These are phyloP conservation scores for Zingel zingel DNA, from an alignment of 2,113 vertebrate species.

Conservation along the genomic window DNA sequence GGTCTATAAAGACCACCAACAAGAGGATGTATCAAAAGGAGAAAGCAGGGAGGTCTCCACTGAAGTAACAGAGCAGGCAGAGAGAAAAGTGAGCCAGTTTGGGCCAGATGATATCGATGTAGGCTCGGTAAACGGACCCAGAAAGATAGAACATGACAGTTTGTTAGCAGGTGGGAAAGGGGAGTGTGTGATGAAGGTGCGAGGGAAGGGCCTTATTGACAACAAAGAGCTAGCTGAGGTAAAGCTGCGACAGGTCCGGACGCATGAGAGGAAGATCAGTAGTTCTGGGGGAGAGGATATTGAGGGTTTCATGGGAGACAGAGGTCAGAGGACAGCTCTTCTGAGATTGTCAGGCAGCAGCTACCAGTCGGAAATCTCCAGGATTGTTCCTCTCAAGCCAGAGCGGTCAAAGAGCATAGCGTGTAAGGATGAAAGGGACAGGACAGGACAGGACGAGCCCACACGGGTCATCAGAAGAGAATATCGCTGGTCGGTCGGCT, in stretches of 20 bases:
- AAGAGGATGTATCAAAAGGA: constrained; percentile 45
- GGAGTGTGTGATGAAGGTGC: constrained; percentile 60
- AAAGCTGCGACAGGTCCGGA: constrained; percentile 79
- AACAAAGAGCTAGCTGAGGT: constrained; percentile 77
- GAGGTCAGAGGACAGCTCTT: constrained; percentile 71
- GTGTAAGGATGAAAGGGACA: constrained; percentile 79
- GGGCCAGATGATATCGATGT: constrained; percentile 52
- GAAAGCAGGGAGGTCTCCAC: constrained; percentile 45
- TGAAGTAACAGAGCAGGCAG: constrained; percentile 53
- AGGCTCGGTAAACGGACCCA: constrained; percentile 75
- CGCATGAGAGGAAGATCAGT: constrained; percentile 76
- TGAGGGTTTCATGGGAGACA: constrained; percentile 71
- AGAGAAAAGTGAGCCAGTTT: constrained; percentile 40
- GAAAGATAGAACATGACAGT: constrained; percentile 59
- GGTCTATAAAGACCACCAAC: constrained; percentile 53
- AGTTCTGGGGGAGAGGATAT: constrained; percentile 70
- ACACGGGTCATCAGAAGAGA: constrained; percentile 70
- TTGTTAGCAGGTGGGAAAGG: constrained; percentile 53
- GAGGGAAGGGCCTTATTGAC: constrained; percentile 73
- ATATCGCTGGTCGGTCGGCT: constrained; percentile 81
- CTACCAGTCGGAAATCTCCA: constrained; percentile 80
- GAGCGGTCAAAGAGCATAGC: constrained; percentile 81
- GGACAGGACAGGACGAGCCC: constrained; percentile 65
- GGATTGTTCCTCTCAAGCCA: constrained; percentile 85
- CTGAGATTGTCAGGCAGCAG: constrained; percentile 76